Conservation (phyloP, 2,888 invertebrate species). For the Stratiomys singularior region DNA sequence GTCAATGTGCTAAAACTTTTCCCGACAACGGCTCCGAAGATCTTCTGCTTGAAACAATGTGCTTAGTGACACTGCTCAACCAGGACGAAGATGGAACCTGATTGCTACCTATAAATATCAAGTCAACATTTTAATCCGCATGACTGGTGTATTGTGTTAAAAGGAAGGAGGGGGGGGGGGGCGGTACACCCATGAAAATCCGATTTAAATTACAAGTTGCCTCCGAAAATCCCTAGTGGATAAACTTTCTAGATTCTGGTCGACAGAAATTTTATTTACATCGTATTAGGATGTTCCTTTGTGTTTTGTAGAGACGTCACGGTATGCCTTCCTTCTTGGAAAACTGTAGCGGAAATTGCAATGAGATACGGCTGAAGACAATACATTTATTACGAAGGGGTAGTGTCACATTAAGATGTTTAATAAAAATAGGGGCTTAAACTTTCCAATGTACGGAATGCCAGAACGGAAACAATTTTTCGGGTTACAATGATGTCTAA, state of each 20-base stretch:
- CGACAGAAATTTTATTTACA: slow-evolving; percentile 5
- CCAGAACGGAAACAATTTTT: no score
- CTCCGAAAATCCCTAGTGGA: slow-evolving; percentile 25
- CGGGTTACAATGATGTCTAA: no score
- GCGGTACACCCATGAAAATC: slow-evolving; percentile 5
- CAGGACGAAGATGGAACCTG: neutral
- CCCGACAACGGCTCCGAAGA: neutral
- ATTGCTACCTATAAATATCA: slow-evolving; percentile 32
- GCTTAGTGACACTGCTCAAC: neutral
- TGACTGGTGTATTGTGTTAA: slow-evolving; percentile 25
- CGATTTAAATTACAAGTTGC: slow-evolving; percentile 27
- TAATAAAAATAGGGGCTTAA: no score
- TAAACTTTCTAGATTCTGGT: neutral
- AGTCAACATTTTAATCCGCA: slow-evolving; percentile 31
- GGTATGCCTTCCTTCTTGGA: neutral
- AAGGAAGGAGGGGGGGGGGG: no score
- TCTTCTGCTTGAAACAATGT: neutral
- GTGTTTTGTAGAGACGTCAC: neutral
- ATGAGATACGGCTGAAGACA: no score
- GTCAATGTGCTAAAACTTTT: neutral
- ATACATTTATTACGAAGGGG: no score
- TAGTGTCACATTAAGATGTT: no score
- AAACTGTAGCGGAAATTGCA: neutral
- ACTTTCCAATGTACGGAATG: no score
- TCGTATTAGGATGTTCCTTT: neutral